These are phyloP conservation scores for Grammatotria lemairii DNA, from an alignment of 2,113 vertebrate genomes.

Conservation along the genomic window DNA sequence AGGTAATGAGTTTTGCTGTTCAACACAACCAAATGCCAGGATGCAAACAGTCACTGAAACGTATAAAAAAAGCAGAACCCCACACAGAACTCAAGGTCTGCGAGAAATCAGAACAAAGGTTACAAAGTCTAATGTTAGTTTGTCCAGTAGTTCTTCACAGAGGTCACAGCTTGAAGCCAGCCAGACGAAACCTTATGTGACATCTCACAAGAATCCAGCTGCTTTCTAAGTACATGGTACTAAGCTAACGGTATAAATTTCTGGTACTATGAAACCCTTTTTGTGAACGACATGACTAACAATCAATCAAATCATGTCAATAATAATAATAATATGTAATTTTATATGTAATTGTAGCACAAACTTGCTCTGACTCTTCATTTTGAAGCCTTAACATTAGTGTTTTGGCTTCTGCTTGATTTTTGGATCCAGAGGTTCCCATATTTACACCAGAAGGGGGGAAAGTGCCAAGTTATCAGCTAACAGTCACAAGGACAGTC, in stretches of 20 bases:
- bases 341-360: background rate
- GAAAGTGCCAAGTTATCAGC: accelerated
- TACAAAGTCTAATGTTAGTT: background rate
- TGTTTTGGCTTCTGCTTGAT: background rate
- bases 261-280: background rate
- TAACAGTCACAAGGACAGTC: background rate
- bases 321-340: background rate
- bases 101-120: background rate
- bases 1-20: background rate
- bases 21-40: background rate
- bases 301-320: background rate
- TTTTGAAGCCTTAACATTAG: background rate
- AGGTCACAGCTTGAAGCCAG: background rate
- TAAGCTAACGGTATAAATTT: background rate
- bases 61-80: accelerated
- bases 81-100: background rate
- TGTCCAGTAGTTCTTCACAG: background rate
- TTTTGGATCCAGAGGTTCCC: background rate
- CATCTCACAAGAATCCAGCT: background rate
- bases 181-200: background rate
- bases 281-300: background rate
- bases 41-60: background rate
- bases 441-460: background rate
- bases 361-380: background rate
- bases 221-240: background rate